Evolutionary conservation across 2,113 vertebrate species (phyloP), one percentile per base, ranked within the genome.

Genomic region (Notarius lentiginosus): DNA sequence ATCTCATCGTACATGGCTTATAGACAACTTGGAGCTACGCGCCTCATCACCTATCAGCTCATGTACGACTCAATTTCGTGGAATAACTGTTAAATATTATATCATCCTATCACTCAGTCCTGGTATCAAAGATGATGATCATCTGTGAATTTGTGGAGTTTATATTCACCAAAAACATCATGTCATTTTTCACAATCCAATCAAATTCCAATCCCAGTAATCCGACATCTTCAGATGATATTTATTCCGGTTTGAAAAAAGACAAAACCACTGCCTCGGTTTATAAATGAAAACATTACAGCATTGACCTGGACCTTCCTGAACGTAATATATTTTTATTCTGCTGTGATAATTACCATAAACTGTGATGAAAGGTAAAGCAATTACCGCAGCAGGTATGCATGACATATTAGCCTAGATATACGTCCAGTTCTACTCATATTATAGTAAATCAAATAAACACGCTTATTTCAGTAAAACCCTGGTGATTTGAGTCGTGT

Each of bases 371-470:
- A 81, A 47, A 14, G 30, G 0, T 81, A 61, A 81, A 81, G 18
- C 2, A 27, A 58, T 60, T 34, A 34, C 5, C 77, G 0, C 56
- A 61, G 56, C 34, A 61, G 24, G 56, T 24, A 14, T 61, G 41
- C 22, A 30, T 41, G 56, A 24, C 56, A 61, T 7, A 61, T 61
- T 61, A 47, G 34, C 56, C 79, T 5, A 24, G 0, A 58, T 81
- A 47, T 79, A 79, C 77, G 30, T 56, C 7, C 24, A 56, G 0
- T 81, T 79, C 51, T 51, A 12, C 2, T 79, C n/a, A 18, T 58
- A 20, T 58, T 61, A 47, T 47, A 81, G 79, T 7, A 61, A 81
- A 81, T 81, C 79, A 24, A 61, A 61, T 81, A 20, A 61, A 47
- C 7, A 41, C 30, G 20, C 60, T 60, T 60, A 41, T 10, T 41